These are phyloP conservation scores for Falco naumanni DNA, from an alignment of 2,797 vertebrate species.

Conservation along the genomic window DNA sequence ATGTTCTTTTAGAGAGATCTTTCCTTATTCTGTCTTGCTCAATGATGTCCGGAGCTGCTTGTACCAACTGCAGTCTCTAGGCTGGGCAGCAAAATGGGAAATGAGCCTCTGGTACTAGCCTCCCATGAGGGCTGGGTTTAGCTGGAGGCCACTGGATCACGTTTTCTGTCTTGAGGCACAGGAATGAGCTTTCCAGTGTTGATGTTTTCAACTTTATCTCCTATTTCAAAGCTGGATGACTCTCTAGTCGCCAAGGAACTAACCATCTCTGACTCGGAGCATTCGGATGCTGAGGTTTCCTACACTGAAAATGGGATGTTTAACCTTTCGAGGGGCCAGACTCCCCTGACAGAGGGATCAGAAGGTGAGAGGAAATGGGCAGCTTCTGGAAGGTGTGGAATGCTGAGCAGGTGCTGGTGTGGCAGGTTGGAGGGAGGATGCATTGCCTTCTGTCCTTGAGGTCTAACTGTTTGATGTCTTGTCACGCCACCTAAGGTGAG, in stretches of 20 bases:
- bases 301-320: constrained; percentile 97
- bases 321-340: constrained; percentile 95
- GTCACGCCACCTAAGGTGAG: background rate
- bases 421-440: background rate
- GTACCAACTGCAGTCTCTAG: background rate
- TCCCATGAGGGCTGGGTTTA: background rate
- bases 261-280: constrained; percentile 93
- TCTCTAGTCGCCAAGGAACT: constrained; percentile 88
- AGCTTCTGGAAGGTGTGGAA: background rate
- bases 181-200: background rate
- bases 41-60: background rate
- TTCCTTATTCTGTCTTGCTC: background rate
- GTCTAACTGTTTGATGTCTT: background rate
- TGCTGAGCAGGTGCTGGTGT: background rate
- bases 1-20: background rate
- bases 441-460: background rate
- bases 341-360: constrained; percentile 94
- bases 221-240: constrained; percentile 87
- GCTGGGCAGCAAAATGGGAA: background rate
- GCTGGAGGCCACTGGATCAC: background rate
- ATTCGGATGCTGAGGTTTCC: constrained; percentile 94
- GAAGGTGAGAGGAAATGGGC: constrained; percentile 81
- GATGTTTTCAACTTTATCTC: constrained; percentile 10
- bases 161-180: background rate
- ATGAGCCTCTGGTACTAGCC: background rate